Base-by-base conservation (phyloP, 1,140 invertebrate species). In the Calephelis nemesis region DNA sequence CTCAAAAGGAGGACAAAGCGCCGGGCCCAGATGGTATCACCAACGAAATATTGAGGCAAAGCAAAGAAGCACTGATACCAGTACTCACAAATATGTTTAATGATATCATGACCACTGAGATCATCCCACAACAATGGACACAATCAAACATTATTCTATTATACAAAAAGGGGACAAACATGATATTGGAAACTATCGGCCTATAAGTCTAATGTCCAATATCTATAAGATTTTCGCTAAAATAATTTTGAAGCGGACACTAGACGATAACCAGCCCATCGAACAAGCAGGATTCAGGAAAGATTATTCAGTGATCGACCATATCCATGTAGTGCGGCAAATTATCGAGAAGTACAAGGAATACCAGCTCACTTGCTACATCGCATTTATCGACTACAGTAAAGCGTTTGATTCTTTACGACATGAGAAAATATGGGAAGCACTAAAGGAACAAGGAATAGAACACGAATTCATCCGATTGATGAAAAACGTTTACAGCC, bases 181-280 rank as follows among this genome's bases (percentile, higher is more conserved):
- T 5, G 30, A 30, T 30, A 4, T 30, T 30, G 30, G 30, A 30
- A 30, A 30, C 30, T 30, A 30, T 30, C 30, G 65, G 65, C 50
- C 65, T 4, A 67, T 71, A 39, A 72, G 71, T 47, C 58, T 72
- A 39, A 69, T 69, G 71, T 68, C 71, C 7, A 72, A 72, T 39
- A 52, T 72, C 7, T 69, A 72, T 47, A 68, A 68, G 49, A 42
- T 69, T 5, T 69, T 73, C 58, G 66, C 67, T 39, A 72, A 70
- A 67, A 71, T 70, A 40, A 47, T 30, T 30, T 30, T 30, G 30
- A 30, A 30, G 30, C 30, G 2, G 30, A 19, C 15, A 19, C 15
- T 19, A 19, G 15, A 19, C 15, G 15, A 19, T 19, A 19, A 19
- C 15, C 15, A 19, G 15, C 15, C 15, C 15, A 19, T 19, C 15